Evolutionary conservation across 2,797 vertebrate species (phyloP).

Genomic region (Sorex maritimensis): DNA sequence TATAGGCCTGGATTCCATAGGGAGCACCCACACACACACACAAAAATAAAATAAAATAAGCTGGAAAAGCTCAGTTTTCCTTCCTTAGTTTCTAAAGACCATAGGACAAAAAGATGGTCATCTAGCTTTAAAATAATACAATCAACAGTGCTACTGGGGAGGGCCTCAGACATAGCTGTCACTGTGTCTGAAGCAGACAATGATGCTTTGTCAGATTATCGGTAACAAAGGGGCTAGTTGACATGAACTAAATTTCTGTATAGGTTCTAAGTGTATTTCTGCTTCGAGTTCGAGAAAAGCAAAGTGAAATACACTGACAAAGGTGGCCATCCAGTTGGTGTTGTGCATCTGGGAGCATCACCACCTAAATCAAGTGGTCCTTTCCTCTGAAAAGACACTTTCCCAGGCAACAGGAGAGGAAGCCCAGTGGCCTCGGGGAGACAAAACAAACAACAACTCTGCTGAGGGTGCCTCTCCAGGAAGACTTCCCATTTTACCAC

Average conservation of each 20-base stretch:
- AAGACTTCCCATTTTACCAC: neutral
- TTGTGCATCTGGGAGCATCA: neutral
- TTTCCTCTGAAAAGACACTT: neutral
- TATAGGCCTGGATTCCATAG: neutral
- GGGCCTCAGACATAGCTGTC: neutral
- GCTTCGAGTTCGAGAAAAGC: conserved; percentile 46
- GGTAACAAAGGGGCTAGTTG: neutral
- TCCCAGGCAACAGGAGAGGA: neutral
- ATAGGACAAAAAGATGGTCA: conserved; percentile 35
- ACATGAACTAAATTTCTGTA: neutral
- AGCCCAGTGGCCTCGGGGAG: neutral
- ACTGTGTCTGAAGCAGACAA: neutral
- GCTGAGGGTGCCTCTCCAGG: neutral
- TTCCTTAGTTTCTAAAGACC: conserved; percentile 53
- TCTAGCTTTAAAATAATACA: conserved; percentile 44
- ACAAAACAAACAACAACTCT: neutral
- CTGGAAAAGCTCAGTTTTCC: conserved; percentile 24
- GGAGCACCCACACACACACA: neutral
- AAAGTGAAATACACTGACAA: conserved; percentile 51
- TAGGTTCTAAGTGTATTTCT: conserved; percentile 59
- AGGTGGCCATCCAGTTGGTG: neutral
- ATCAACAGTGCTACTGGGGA: conserved; percentile 23
- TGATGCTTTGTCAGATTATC: conserved; percentile 34
- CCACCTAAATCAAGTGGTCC: conserved; percentile 5
- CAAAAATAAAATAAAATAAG: conserved; percentile 32